Evolutionary conservation across 2,797 vertebrate species (phyloP).

Genomic region (Falco berigora): DNA sequence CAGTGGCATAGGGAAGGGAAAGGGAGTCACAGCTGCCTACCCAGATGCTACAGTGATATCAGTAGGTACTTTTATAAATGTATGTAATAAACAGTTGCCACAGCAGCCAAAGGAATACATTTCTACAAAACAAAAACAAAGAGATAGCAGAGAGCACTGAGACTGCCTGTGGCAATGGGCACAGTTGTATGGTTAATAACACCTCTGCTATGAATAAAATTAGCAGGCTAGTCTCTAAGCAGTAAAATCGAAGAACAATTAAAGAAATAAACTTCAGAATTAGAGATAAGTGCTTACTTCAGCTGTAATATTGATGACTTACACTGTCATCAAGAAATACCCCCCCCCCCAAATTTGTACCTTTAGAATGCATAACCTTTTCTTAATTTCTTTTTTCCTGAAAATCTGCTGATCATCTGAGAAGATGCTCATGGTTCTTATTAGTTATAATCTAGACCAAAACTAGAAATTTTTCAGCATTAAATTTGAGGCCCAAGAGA

Average conservation of each 20-base stretch:
- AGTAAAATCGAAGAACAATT: conserved; percentile 26
- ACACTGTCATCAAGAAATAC: background rate
- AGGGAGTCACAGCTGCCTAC: conserved; percentile 14
- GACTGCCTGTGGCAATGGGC: conserved; percentile 29
- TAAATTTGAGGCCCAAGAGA: background rate
- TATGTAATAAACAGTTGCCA: conserved; percentile 53
- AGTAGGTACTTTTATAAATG: conserved; percentile 42
- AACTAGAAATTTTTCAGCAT: background rate
- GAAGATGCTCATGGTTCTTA: background rate
- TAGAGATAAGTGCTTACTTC: background rate
- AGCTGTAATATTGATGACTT: background rate
- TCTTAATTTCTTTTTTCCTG: background rate
- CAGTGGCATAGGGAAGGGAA: background rate
- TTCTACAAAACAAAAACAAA: conserved; percentile 33
- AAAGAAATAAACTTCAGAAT: conserved; percentile 19
- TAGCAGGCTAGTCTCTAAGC: conserved; percentile 10
- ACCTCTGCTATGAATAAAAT: conserved; percentile 34
- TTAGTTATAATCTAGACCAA: background rate
- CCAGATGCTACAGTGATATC: conserved; percentile 38
- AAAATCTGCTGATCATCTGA: background rate
- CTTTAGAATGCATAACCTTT: background rate
- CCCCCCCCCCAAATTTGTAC: background rate
- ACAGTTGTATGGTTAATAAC: conserved; percentile 18
- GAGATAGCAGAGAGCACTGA: background rate
- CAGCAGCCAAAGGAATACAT: conserved; percentile 47